Percentiles rank a stretch among this genome's conserved stretches.
Evolutionary conservation across 2,888 invertebrate species (phyloP).

Genomic region (Hemithea aestivaria): DNA sequence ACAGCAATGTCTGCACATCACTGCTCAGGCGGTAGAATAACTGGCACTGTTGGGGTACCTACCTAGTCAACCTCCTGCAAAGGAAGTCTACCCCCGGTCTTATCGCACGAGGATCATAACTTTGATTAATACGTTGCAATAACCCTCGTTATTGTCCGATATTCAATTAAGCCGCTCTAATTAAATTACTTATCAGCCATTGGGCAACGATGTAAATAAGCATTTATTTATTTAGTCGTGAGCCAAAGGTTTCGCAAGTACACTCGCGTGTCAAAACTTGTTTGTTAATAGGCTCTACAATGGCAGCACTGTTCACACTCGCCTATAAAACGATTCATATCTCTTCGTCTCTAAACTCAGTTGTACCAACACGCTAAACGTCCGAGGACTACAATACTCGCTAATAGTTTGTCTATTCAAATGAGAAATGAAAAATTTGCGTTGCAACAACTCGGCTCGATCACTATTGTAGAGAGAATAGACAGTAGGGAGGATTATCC

Average conservation of each 20-base stretch:
- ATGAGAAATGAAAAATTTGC: constrained; percentile 42
- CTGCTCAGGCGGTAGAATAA: no score
- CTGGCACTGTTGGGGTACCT: no score
- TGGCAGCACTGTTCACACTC: constrained; percentile 66
- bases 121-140: constrained; percentile 58
- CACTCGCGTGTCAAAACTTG: constrained; percentile 70
- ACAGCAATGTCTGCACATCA: no score
- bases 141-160: constrained; percentile 48
- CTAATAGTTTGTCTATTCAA: constrained; percentile 38
- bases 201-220: constrained; percentile 61
- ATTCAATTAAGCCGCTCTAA: constrained; percentile 64
- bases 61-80: no score
- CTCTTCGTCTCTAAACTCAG: constrained; percentile 62
- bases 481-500: neutral
- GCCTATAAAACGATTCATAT: constrained; percentile 69
- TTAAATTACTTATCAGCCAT: constrained; percentile 66
- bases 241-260: constrained; percentile 61
- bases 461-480: constrained; percentile 5
- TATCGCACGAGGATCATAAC: constrained; percentile 51
- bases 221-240: constrained; percentile 69
- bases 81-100: no score
- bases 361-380: constrained; percentile 43
- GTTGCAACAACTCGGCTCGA: constrained; percentile 14
- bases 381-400: constrained; percentile 35
- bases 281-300: constrained; percentile 66